These are phyloP conservation scores for Acleris emargana DNA, from an alignment of 2,888 invertebrate genomes.

Conservation along the genomic window DNA sequence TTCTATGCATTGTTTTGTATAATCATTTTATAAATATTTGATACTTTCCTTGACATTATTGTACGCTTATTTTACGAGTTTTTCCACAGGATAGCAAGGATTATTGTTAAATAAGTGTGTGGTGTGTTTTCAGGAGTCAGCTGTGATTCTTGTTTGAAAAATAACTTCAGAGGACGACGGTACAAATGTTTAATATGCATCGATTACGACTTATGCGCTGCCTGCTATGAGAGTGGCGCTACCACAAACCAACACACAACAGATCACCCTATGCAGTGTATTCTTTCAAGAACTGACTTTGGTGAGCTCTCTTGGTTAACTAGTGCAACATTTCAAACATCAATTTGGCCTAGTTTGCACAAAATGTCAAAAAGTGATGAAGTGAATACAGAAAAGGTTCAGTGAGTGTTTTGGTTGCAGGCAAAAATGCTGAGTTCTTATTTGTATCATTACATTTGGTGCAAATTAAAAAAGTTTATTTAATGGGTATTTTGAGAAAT, in stretches of 20 bases:
- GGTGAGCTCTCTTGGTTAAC: constrained; percentile 81
- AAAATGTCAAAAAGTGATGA: constrained; percentile 22
- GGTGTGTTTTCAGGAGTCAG: constrained; percentile 93
- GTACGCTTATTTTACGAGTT: constrained; percentile 20
- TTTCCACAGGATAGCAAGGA: constrained; percentile 23
- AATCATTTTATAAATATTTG: constrained; percentile 15
- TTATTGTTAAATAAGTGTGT: constrained; percentile 62
- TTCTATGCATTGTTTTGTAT: constrained; percentile 50
- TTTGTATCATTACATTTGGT: constrained; percentile 1
- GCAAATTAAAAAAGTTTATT: neutral
- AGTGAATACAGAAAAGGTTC: neutral
- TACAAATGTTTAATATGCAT: constrained; percentile 99
- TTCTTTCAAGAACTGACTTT: constrained; percentile 97
- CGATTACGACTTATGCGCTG: constrained; percentile 99
- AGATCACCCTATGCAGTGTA: constrained; percentile 99
- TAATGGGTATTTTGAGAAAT: neutral
- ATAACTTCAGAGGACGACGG: constrained; percentile 98
- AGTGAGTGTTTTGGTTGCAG: constrained; percentile 7
- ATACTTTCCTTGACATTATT: constrained; percentile 13
- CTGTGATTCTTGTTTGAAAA: constrained; percentile 99
- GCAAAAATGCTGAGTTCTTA: neutral
- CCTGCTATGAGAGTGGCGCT: constrained; percentile 96
- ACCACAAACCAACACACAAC: constrained; percentile 96
- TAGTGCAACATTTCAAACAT: constrained; percentile 19
- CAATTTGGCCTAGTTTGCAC: constrained; percentile 27